These are phyloP conservation scores for Operophtera brumata DNA, from an alignment of 2,888 invertebrate species.

Conservation along the genomic window DNA sequence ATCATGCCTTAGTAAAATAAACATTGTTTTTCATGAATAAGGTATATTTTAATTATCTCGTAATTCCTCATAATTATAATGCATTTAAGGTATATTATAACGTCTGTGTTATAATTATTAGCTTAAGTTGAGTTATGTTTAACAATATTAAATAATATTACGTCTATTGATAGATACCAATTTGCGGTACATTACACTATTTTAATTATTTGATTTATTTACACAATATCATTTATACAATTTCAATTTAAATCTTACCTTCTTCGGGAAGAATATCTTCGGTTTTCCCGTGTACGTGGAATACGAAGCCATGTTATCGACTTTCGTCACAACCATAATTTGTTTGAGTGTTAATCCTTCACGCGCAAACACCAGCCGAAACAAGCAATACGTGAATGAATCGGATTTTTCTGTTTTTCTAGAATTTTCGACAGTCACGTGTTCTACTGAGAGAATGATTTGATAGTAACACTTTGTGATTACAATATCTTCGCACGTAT, in stretches of 20 bases:
- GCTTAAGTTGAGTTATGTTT: too few species aligned
- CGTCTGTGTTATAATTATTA: not conserved
- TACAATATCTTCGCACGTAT: conserved; percentile 51
- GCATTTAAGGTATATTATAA: not conserved
- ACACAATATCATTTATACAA: too few species aligned
- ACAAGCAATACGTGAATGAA: conserved; percentile 47
- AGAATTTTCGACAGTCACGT: conserved; percentile 73
- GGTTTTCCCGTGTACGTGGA: conserved; percentile 77
- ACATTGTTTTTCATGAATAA: not conserved
- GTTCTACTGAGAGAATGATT: conserved; percentile 48
- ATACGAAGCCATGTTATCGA: conserved; percentile 78
- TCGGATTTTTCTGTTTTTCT: conserved; percentile 57
- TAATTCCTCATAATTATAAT: not conserved
- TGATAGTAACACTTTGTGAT: conserved; percentile 58
- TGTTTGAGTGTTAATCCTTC: conserved; percentile 57
- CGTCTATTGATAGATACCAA: not conserved
- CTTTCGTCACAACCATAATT: conserved; percentile 78
- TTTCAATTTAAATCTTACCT: conserved; percentile 54
- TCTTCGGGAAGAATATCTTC: conserved; percentile 77
- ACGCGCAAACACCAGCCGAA: conserved; percentile 62
- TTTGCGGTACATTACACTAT: too few species aligned
- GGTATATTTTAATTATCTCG: not conserved
- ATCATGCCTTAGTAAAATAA: not conserved
- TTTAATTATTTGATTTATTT: too few species aligned
- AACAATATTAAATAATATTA: not conserved